Conservation (phyloP, 2,888 invertebrate genomes). For the Drosophila cognata region DNA sequence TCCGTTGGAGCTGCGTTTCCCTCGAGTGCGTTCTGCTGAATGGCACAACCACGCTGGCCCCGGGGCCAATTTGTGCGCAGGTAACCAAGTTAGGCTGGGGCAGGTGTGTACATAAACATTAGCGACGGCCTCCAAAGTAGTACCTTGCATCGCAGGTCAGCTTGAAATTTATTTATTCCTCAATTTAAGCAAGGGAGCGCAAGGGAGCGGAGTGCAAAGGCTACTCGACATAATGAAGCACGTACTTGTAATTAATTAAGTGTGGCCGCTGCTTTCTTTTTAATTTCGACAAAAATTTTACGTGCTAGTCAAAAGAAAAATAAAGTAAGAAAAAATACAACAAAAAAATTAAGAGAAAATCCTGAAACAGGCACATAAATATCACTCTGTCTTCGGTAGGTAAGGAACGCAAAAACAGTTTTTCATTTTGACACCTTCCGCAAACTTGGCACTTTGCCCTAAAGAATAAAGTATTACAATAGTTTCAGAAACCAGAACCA, state of each 20-base stretch:
- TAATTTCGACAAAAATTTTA: slow-evolving; percentile 55
- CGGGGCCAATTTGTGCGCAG: slow-evolving; percentile 63
- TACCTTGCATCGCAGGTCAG: slow-evolving; percentile 51
- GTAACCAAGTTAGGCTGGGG: slow-evolving; percentile 66
- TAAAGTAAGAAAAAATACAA: background rate
- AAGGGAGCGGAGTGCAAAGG: slow-evolving; percentile 2
- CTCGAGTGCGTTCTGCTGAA: slow-evolving; percentile 73
- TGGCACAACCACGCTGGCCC: slow-evolving; percentile 47
- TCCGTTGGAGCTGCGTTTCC: slow-evolving; percentile 53
- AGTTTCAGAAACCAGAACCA: background rate
- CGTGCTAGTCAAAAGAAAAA: slow-evolving; percentile 27
- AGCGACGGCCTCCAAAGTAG: slow-evolving; percentile 31
- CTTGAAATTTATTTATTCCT: slow-evolving; percentile 76
- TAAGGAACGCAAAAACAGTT: slow-evolving; percentile 40
- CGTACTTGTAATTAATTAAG: slow-evolving; percentile 80
- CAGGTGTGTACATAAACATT: slow-evolving; percentile 70
- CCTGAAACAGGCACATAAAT: slow-evolving; percentile 39
- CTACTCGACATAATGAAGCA: slow-evolving; percentile 70
- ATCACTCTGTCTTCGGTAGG: slow-evolving; percentile 21
- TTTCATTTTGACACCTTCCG: slow-evolving; percentile 59
- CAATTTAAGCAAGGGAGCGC: slow-evolving; percentile 56
- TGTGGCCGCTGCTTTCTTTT: slow-evolving; percentile 71
- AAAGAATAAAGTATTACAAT: slow-evolving; percentile 30
- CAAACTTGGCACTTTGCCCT: slow-evolving; percentile 56
- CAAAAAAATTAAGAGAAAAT: background rate